These are phyloP conservation scores for Athrips mouffetella DNA, from an alignment of 2,888 invertebrate genomes.

Conservation along the genomic window DNA sequence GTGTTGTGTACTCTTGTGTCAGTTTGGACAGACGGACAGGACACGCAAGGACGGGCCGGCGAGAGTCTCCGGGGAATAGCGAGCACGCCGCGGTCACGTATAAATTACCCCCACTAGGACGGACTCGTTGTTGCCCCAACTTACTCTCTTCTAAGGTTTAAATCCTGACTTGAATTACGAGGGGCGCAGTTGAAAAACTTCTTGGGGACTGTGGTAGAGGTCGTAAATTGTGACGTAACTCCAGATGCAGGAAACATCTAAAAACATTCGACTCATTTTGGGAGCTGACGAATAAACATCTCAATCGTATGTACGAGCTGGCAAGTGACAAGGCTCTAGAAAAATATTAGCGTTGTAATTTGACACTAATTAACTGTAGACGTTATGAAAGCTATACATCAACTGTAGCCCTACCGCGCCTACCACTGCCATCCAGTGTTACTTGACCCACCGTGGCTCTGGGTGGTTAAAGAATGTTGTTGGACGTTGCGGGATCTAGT, in stretches of 20 bases:
- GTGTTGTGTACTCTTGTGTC: constrained; percentile 20
- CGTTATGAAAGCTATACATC: constrained; percentile 71
- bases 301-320: neutral
- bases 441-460: constrained; percentile 30
- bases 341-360: constrained; percentile 66
- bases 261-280: neutral
- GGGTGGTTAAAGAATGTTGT: constrained; percentile 18
- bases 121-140: constrained; percentile 70
- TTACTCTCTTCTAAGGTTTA: constrained; percentile 68
- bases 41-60: constrained; percentile 32
- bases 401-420: constrained; percentile 56
- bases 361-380: constrained; percentile 68
- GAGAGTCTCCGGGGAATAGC: constrained; percentile 46
- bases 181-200: constrained; percentile 55
- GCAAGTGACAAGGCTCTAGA: constrained; percentile 26
- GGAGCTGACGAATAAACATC: neutral
- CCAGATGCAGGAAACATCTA: too few species aligned
- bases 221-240: neutral
- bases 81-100: constrained; percentile 65
- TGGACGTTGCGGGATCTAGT: constrained; percentile 34
- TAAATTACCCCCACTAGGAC: constrained; percentile 69
- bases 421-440: constrained; percentile 43
- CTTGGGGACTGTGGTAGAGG: constrained; percentile 38
- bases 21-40: constrained; percentile 32
- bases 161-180: constrained; percentile 72